A percentile compares a stretch with the other conserved stretches of the same genome.
phyloP scores from a whole-genome alignment of 2,797 vertebrate genomes.

The Ciconia nigra region DNA sequence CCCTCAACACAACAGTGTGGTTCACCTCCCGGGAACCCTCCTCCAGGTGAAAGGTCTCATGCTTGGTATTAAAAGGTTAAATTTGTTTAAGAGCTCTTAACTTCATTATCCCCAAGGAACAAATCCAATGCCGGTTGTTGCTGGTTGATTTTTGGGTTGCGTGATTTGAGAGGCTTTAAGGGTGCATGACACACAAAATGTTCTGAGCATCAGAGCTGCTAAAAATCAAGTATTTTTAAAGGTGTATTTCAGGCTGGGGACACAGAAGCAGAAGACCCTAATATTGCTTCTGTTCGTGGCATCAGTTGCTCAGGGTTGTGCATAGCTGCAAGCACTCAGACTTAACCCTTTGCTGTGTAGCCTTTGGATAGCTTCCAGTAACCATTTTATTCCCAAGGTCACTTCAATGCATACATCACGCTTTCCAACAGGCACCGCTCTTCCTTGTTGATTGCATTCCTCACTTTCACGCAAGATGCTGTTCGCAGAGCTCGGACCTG shows the following conservation, averaged over 20 bases:
- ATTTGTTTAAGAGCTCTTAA: background rate
- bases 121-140: background rate
- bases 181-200: background rate
- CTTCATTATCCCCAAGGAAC: background rate
- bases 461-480: background rate
- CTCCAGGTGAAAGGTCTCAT: background rate
- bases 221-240: background rate
- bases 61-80: background rate
- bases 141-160: background rate
- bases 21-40: background rate
- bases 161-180: background rate
- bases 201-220: background rate
- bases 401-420: background rate
- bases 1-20: background rate
- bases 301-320: background rate
- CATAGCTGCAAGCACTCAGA: background rate
- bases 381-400: background rate
- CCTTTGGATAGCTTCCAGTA: background rate
- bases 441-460: background rate
- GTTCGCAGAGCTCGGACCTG: background rate
- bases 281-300: background rate
- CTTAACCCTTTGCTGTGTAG: background rate
- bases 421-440: background rate
- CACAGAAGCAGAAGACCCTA: background rate
- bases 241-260: background rate